phyloP scores from a whole-genome alignment of 35 echinoderm and acorn worm species.

The Apostichopus japonicus region DNA sequence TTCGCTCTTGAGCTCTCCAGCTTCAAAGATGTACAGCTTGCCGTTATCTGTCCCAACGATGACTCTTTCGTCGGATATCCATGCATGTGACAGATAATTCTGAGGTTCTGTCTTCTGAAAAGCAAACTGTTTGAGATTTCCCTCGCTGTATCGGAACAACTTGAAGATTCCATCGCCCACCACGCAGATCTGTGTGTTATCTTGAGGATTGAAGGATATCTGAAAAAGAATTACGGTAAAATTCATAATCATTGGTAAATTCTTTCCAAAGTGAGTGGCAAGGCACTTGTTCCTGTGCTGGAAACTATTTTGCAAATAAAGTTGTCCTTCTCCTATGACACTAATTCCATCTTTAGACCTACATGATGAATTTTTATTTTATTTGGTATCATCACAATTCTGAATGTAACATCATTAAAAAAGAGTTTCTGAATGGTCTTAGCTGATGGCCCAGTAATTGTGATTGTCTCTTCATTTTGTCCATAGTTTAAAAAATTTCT shows the following conservation, averaged over 20 bases:
- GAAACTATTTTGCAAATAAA: no score
- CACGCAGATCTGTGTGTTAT: constrained; percentile 97
- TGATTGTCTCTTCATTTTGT: no score
- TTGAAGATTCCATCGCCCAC: constrained; percentile 98
- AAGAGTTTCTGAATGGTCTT: no score
- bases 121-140: constrained; percentile 98
- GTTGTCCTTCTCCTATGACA: no score
- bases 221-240: constrained; percentile 7
- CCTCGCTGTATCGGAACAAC: constrained; percentile 98
- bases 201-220: constrained; percentile 99
- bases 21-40: constrained; percentile 91
- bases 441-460: no score
- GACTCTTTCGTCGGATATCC: constrained; percentile 98
- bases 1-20: constrained; percentile 94
- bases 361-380: no score
- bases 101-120: constrained; percentile 99
- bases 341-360: no score
- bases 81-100: constrained; percentile 94
- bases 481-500: no score
- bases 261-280: background rate
- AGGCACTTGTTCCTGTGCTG: background rate
- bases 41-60: constrained; percentile 93
- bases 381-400: no score
- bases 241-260: background rate
- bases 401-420: no score